Evolutionary conservation across 1,140 invertebrate species (phyloP).

Genomic region (Dendrolimus kikuchii): DNA sequence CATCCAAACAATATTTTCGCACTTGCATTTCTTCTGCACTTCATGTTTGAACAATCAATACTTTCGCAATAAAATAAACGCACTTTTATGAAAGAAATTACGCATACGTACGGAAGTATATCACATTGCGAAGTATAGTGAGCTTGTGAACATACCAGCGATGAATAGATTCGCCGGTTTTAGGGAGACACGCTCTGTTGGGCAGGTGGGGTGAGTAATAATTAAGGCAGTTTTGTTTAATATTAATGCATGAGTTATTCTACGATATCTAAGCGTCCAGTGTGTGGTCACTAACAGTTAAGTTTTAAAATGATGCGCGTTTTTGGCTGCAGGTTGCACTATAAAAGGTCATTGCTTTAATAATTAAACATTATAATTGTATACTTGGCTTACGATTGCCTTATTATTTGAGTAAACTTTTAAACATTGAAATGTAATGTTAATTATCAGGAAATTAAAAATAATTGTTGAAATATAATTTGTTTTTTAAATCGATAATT

Average conservation of each 20-base stretch:
- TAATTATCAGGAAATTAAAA: neutral
- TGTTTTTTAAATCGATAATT: too few relatives aligned
- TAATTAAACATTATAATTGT: too few relatives aligned
- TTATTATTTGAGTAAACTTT: too few relatives aligned
- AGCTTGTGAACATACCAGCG: slow-evolving; percentile 40
- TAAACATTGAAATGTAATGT: neutral
- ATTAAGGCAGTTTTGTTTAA: slow-evolving; percentile 65
- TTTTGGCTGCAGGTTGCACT: too few relatives aligned
- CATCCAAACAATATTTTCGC: slow-evolving; percentile 62
- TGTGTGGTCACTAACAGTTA: neutral
- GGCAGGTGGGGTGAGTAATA: slow-evolving; percentile 72
- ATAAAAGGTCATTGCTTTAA: too few relatives aligned
- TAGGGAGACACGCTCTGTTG: slow-evolving; percentile 70
- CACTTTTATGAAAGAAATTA: slow-evolving; percentile 3
- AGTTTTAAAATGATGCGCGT: too few relatives aligned
- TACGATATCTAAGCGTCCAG: slow-evolving; percentile 11
- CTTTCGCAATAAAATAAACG: neutral
- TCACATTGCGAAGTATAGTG: slow-evolving; percentile 17
- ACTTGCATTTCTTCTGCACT: slow-evolving; percentile 48
- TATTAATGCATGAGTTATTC: slow-evolving; percentile 60
- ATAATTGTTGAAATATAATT: too few relatives aligned
- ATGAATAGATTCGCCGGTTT: slow-evolving; percentile 66
- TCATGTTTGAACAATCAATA: slow-evolving; percentile 30
- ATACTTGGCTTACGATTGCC: too few relatives aligned
- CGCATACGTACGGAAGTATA: neutral